phyloP scores from a whole-genome alignment of 2,797 vertebrate species.

The Borostomias antarcticus region DNA sequence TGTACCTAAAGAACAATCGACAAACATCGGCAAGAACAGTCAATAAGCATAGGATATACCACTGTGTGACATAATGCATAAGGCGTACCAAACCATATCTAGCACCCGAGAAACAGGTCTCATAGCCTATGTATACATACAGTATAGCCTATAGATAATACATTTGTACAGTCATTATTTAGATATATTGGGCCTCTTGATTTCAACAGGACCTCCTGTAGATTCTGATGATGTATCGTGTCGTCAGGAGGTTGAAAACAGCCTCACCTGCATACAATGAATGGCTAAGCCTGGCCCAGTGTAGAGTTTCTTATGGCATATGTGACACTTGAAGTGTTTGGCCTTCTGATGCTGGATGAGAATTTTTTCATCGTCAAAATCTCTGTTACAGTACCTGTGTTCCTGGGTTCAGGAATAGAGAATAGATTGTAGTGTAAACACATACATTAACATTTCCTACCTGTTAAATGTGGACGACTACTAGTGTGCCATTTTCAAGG shows the following conservation, averaged over 20 bases:
- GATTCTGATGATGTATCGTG: too few relatives aligned
- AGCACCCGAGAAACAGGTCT: too few relatives aligned
- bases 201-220: too few relatives aligned
- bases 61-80: neutral
- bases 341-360: conserved; percentile 99
- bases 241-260: too few relatives aligned
- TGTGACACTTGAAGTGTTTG: conserved; percentile 98
- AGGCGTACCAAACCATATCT: too few relatives aligned
- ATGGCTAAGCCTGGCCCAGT: conserved; percentile 97
- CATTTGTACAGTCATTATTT: too few relatives aligned
- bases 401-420: conserved; percentile 46
- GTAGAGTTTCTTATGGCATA: conserved; percentile 97
- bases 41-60: neutral
- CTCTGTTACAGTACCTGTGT: conserved; percentile 94
- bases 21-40: neutral
- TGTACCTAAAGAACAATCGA: conserved; percentile 82
- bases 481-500: too few relatives aligned
- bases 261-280: conserved; percentile 98
- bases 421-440: neutral
- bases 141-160: too few relatives aligned
- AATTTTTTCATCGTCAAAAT: conserved; percentile 98
- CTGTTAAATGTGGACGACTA: too few relatives aligned
- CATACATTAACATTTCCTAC: too few relatives aligned
- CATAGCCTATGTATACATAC: too few relatives aligned
- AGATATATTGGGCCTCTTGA: too few relatives aligned